Evolutionary conservation across 1,140 invertebrate genomes (phyloP), one percentile per base, ranked within the genome.

Genomic region (Leptinotarsa defecta): DNA sequence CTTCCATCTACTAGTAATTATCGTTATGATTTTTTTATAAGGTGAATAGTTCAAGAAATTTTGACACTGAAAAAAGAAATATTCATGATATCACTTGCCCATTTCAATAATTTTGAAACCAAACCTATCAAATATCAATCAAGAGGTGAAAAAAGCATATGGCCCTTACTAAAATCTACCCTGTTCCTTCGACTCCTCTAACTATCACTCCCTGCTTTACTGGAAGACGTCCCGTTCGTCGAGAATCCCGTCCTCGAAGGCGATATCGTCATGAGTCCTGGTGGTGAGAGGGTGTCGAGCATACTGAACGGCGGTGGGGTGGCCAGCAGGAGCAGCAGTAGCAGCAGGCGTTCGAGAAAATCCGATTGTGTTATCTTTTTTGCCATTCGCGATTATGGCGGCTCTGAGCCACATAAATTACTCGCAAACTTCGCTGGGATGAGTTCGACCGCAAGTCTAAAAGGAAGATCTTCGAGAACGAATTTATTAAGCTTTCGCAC

Each of bases 281-380:
- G 69, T 71, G 70, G 57, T 65, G 76, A 77, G 73, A 71, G 49
- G 67, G 67, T 71, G 70, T 71, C 77, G 75, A 81, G 81, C 81
- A 82, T 81, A 82, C 81, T 82, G 82, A 81, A 81, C 78, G 34
- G 34, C 34, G 34, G 34, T 43, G 8, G 34, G 34, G 34, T 43
- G 8, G 34, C n/a, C 52, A 4, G 52, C 15, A 57, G 52, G n/a
- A 57, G 17, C 52, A 57, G 52, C 52, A n/a, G 13, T 4, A 52
- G 52, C 52, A 57, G 52, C 52, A 79, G 73, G 77, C 81, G 76
- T 78, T 74, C 77, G 81, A 82, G 81, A 80, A 84, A 84, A 84
- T 83, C 83, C 77, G 83, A 83, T 84, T 84, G 75, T 81, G 83
- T 84, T 84, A 84, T 84, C 83, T 84, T 84, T 84, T 84, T 84